Conservation (phyloP, 1,140 invertebrate species). For the Drosophila teissieri region DNA sequence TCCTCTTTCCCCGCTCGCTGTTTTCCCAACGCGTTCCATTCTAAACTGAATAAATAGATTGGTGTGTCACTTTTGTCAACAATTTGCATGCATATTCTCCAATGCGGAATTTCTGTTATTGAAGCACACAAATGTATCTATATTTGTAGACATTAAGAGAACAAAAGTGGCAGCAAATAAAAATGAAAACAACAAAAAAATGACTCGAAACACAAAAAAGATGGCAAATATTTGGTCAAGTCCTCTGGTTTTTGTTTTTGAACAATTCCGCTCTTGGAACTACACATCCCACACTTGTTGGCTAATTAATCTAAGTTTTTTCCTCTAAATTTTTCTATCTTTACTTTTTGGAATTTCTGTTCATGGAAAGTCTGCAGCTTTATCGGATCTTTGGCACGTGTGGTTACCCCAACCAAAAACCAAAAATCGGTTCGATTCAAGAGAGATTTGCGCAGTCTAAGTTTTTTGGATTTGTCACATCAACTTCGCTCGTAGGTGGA, state of each 20-base stretch:
- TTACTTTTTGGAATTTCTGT: slow-evolving; percentile 26
- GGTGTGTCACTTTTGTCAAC: slow-evolving; percentile 65
- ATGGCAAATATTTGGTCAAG: slow-evolving; percentile 64
- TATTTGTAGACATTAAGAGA: slow-evolving; percentile 29
- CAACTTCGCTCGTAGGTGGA: slow-evolving; percentile 35
- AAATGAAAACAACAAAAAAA: neutral
- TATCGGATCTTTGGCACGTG: slow-evolving; percentile 48
- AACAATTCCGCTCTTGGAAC: slow-evolving; percentile 29
- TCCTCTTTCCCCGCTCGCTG: neutral
- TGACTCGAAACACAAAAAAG: slow-evolving; percentile 4
- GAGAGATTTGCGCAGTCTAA: slow-evolving; percentile 34
- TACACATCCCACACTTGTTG: slow-evolving; percentile 46
- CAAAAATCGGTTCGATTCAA: slow-evolving; percentile 23
- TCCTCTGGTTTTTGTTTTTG: slow-evolving; percentile 44
- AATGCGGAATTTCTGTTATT: slow-evolving; percentile 73
- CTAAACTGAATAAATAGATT: slow-evolving; percentile 48
- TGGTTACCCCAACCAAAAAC: slow-evolving; percentile 23
- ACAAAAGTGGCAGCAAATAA: slow-evolving; percentile 8
- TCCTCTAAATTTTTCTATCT: neutral
- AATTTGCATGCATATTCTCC: slow-evolving; percentile 42
- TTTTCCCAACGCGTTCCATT: slow-evolving; percentile 16
- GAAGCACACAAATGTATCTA: slow-evolving; percentile 27
- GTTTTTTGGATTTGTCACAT: slow-evolving; percentile 34
- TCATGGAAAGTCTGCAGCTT: slow-evolving; percentile 58
- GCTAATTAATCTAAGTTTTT: slow-evolving; percentile 40